Evolutionary conservation across 2,888 invertebrate genomes (phyloP).

Genomic region (Conchocele bisecta): DNA sequence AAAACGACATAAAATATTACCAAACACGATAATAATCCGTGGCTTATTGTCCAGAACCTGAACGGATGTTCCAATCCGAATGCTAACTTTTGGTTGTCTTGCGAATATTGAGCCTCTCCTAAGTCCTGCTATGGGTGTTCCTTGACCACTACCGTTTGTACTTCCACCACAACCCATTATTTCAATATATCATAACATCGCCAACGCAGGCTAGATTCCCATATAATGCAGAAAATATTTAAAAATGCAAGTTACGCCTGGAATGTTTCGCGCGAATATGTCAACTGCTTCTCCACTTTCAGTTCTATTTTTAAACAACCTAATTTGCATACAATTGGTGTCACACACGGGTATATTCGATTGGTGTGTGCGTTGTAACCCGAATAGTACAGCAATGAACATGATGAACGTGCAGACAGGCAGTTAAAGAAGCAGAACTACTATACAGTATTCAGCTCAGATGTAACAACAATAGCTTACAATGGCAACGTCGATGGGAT

Average conservation of each 20-base stretch:
- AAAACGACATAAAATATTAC: too few species aligned
- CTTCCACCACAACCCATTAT: constrained; percentile 71
- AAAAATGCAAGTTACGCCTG: too few species aligned
- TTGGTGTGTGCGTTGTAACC: too few species aligned
- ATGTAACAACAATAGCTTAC: too few species aligned
- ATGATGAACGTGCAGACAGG: too few species aligned
- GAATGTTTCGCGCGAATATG: constrained; percentile 51
- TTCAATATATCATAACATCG: neutral
- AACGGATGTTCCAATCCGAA: constrained; percentile 64
- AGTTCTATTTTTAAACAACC: constrained; percentile 16
- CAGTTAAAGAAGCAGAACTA: too few species aligned
- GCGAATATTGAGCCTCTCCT: constrained; percentile 38
- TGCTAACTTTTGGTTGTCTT: constrained; percentile 61
- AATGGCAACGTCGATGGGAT: too few species aligned
- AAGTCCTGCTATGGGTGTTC: constrained; percentile 18
- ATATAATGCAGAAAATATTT: too few species aligned
- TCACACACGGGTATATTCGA: too few species aligned
- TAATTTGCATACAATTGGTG: constrained; percentile 60
- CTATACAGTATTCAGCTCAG: too few species aligned
- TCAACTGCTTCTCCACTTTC: constrained; percentile 7
- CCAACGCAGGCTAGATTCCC: too few species aligned
- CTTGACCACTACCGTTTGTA: constrained; percentile 44
- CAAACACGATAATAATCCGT: constrained; percentile 68
- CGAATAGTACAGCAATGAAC: too few species aligned
- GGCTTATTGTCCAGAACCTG: constrained; percentile 56